phyloP scores from a whole-genome alignment of 2,888 invertebrate genomes.

The Apamea monoglypha region DNA sequence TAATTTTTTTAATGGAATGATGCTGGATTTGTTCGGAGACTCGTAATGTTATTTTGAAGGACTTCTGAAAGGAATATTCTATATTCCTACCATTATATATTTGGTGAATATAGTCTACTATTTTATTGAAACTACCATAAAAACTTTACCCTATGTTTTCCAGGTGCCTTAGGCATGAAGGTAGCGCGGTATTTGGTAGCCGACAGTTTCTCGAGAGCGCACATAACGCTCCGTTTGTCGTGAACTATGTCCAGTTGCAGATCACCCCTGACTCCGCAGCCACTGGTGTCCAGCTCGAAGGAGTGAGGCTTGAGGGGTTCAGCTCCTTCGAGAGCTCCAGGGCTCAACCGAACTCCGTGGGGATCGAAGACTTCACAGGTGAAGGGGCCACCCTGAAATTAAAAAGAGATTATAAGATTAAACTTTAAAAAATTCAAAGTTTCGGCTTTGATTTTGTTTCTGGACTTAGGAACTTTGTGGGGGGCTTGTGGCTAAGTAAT shows the following conservation, averaged over 20 bases:
- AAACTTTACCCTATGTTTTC: slow-evolving; percentile 92
- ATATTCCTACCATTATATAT: background rate
- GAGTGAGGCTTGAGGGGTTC: slow-evolving; percentile 96
- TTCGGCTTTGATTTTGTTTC: too few species aligned
- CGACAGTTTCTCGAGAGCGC: slow-evolving; percentile 95
- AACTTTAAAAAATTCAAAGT: too few species aligned
- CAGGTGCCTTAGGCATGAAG: slow-evolving; percentile 94
- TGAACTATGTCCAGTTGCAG: slow-evolving; percentile 97
- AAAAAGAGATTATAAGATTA: slow-evolving; percentile 24
- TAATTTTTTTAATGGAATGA: background rate
- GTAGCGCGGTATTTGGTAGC: slow-evolving; percentile 94
- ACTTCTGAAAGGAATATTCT: background rate
- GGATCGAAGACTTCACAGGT: slow-evolving; percentile 99
- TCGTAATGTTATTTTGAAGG: background rate
- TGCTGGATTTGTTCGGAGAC: background rate
- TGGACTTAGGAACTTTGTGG: too few species aligned
- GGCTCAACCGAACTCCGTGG: slow-evolving; percentile 95
- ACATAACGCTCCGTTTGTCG: slow-evolving; percentile 95
- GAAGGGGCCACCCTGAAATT: slow-evolving; percentile 96
- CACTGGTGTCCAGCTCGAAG: slow-evolving; percentile 92
- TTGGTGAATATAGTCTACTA: background rate
- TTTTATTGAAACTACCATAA: background rate
- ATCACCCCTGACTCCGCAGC: slow-evolving; percentile 94
- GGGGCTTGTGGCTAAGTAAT: too few species aligned
- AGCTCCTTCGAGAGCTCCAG: slow-evolving; percentile 94